Base-by-base conservation (phyloP, 2,888 invertebrate species). In the Oxytorus armatus region DNA sequence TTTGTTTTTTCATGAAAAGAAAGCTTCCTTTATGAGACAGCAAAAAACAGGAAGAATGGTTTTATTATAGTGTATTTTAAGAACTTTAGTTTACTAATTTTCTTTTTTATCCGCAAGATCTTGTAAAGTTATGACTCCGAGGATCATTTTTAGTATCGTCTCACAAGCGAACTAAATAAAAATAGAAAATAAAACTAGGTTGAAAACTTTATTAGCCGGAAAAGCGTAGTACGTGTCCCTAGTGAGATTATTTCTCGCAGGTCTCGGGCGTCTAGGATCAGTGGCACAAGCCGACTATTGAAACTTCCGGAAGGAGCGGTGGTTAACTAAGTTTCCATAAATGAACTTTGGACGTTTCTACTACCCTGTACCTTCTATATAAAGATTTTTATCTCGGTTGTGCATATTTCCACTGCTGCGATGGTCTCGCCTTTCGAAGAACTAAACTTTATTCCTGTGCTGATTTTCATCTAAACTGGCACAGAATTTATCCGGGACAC, bases 181-280 rank as follows among this genome's bases (percentile, higher is more conserved):
- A n/a, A n/a, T n/a, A n/a, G n/a, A n/a, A n/a, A n/a, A n/a, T 86
- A 88, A 87, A 88, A 88, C 86, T 88, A 82, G 85, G 83, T 87
- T 85, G 86, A 84, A 85, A 89, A 89, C 85, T 89, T 88, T 87
- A 88, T 88, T 87, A 85, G 85, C 82, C 75, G 85, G 86, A 88
- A 87, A 87, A 83, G 86, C 80, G 79, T 23, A 57, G 69, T 69
- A 74, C 69, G 82, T 86, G 87, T 83, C 85, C 83, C 84, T 83
- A 79, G 85, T 47, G 86, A 88, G 88, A 89, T 89, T 89, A 87
- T 87, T 86, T 87, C 83, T 81, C 74, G 55, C 49, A 44, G 39
- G 59, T 42, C 72, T 49, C 42, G 42, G 42, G 57, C 57, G 75
- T 66, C 66, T 65, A 47, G 36, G 55, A 59, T 11, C 61, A 44